Percentiles rank a stretch among this genome's conserved stretches.
These are phyloP conservation scores for Hypercompe scribonia DNA, from an alignment of 2,888 invertebrate genomes.

Conservation along the genomic window DNA sequence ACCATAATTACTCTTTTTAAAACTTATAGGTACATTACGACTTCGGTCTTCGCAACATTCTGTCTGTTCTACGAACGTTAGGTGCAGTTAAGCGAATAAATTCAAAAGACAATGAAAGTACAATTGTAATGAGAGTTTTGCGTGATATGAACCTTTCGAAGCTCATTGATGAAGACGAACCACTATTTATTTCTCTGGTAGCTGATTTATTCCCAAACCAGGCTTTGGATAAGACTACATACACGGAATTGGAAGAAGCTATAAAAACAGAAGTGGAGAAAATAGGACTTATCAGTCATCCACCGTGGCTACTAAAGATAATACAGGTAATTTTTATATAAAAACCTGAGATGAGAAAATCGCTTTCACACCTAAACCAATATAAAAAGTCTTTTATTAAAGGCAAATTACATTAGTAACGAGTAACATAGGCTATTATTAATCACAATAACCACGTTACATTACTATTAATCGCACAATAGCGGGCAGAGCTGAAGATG, in stretches of 20 bases:
- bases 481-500: too few relatives aligned
- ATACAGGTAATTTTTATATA: conserved; percentile 89
- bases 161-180: conserved; percentile 98
- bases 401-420: too few relatives aligned
- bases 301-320: conserved; percentile 97
- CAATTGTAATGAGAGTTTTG: conserved; percentile 98
- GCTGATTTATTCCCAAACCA: conserved; percentile 98
- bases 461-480: too few relatives aligned
- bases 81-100: conserved; percentile 97
- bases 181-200: conserved; percentile 98
- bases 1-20: neutral
- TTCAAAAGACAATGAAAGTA: conserved; percentile 96
- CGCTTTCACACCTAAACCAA: too few relatives aligned
- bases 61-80: conserved; percentile 96
- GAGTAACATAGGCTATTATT: too few relatives aligned
- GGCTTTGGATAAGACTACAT: conserved; percentile 95
- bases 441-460: too few relatives aligned
- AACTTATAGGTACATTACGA: conserved; percentile 95
- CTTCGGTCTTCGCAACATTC: conserved; percentile 97
- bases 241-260: conserved; percentile 95
- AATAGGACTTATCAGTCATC: conserved; percentile 94
- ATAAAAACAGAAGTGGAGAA: conserved; percentile 94
- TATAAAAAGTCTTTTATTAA: too few relatives aligned
- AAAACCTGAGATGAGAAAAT: neutral
- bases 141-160: conserved; percentile 99